Conservation (phyloP, 35 echinoderm and acorn worm species). For the Nesometra sesokonis region DNA sequence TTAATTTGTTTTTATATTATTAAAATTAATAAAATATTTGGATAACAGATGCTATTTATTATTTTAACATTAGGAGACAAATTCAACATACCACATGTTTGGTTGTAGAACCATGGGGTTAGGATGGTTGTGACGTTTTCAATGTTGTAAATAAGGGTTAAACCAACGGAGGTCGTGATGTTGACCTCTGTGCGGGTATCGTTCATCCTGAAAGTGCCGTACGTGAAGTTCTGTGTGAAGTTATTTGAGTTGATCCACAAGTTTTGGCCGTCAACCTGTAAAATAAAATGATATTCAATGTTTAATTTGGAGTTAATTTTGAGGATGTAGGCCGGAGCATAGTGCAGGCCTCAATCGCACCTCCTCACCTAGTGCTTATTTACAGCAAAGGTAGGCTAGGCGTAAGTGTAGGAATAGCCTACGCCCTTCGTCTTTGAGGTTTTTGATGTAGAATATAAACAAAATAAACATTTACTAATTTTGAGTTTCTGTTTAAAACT, state of each 20-base stretch:
- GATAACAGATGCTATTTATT: background rate
- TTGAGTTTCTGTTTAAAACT: no score
- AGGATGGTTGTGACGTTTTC: conserved; percentile 1
- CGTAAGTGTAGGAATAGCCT: no score
- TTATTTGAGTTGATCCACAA: background rate
- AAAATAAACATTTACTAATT: no score
- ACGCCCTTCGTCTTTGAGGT: no score
- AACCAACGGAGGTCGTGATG: conserved; percentile 1
- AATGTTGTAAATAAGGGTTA: conserved; percentile 12
- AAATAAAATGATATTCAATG: background rate
- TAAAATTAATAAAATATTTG: no score
- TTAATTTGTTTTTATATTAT: no score
- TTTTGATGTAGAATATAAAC: no score
- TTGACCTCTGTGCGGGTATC: conserved; percentile 23
- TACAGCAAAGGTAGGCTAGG: no score
- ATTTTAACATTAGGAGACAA: background rate
- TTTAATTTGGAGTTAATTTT: background rate
- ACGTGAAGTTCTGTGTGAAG: background rate
- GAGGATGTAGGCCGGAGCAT: no score
- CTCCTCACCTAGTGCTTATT: no score
- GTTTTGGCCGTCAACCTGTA: conserved; percentile 11
- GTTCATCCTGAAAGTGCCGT: background rate
- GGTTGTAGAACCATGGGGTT: conserved; percentile 22
- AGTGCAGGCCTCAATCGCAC: no score
- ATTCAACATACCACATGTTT: conserved; percentile 29